These are phyloP conservation scores for Danio jaintianensis DNA, from an alignment of 2,797 vertebrate genomes.

Conservation along the genomic window DNA sequence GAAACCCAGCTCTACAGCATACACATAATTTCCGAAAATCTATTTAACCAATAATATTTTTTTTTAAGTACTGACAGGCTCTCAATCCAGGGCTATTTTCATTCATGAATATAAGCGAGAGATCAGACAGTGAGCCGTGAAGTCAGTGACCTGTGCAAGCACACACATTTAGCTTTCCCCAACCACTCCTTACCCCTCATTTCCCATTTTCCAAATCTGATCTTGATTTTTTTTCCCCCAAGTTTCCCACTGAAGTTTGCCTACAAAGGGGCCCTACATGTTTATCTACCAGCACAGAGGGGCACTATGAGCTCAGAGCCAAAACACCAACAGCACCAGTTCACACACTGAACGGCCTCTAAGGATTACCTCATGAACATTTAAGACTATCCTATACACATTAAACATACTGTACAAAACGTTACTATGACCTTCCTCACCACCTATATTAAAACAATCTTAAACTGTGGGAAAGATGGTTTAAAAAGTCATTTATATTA, in stretches of 20 bases:
- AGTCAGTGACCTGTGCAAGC: conserved; percentile 50
- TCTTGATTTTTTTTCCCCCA: conserved; percentile 33
- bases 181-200: conserved; percentile 55
- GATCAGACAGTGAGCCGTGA: conserved; percentile 45
- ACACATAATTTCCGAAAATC: background rate
- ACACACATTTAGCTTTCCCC: conserved; percentile 56
- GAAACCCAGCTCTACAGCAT: conserved; percentile 1
- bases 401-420: conserved; percentile 22
- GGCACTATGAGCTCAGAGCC: conserved; percentile 56
- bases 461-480: background rate
- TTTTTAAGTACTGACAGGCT: conserved; percentile 25
- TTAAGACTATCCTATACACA: conserved; percentile 34
- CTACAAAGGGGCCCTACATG: conserved; percentile 41
- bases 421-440: background rate
- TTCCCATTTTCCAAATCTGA: conserved; percentile 57
- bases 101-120: conserved; percentile 33
- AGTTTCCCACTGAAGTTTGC: conserved; percentile 41
- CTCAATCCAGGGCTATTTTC: conserved; percentile 48
- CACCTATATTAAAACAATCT: conserved; percentile 9
- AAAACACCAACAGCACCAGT: conserved; percentile 43
- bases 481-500: too few relatives aligned
- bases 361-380: conserved; percentile 48
- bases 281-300: conserved; percentile 65
- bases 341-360: conserved; percentile 44
- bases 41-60: conserved; percentile 39